A percentile compares a stretch with the other conserved stretches of the same genome.
Evolutionary conservation across 2,888 invertebrate genomes (phyloP).

Genomic region (Criorhina ranunculi): DNA sequence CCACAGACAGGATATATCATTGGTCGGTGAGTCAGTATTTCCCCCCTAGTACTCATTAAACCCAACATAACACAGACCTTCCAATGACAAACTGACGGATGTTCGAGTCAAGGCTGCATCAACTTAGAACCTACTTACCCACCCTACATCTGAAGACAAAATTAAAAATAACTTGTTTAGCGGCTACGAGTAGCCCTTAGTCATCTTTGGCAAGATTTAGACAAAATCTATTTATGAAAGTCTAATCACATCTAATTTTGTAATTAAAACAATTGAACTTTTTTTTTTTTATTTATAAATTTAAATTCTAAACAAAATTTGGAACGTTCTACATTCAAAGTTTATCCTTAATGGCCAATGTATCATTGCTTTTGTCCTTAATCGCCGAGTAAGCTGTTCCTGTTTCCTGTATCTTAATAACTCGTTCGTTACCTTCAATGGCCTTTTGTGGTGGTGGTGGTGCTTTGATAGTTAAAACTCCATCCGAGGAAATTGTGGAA

Average conservation of each 20-base stretch:
- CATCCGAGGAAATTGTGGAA: constrained; percentile 89
- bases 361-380: constrained; percentile 39
- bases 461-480: constrained; percentile 88
- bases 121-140: too few species aligned
- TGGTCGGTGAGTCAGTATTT: too few species aligned
- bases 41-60: too few species aligned
- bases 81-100: too few species aligned
- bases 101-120: too few species aligned
- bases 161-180: too few species aligned
- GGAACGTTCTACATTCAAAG: neutral
- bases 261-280: neutral
- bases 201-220: too few species aligned
- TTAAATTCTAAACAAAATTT: neutral
- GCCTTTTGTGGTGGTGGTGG: constrained; percentile 86
- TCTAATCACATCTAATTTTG: neutral
- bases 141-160: too few species aligned
- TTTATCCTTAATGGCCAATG: constrained; percentile 23
- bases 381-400: constrained; percentile 85
- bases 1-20: too few species aligned
- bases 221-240: neutral
- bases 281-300: neutral
- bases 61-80: too few species aligned
- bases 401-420: constrained; percentile 88
- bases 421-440: constrained; percentile 85
- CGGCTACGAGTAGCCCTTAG: too few species aligned